Evolutionary conservation across 2,797 vertebrate genomes (phyloP).

Genomic region (Netta rufina): DNA sequence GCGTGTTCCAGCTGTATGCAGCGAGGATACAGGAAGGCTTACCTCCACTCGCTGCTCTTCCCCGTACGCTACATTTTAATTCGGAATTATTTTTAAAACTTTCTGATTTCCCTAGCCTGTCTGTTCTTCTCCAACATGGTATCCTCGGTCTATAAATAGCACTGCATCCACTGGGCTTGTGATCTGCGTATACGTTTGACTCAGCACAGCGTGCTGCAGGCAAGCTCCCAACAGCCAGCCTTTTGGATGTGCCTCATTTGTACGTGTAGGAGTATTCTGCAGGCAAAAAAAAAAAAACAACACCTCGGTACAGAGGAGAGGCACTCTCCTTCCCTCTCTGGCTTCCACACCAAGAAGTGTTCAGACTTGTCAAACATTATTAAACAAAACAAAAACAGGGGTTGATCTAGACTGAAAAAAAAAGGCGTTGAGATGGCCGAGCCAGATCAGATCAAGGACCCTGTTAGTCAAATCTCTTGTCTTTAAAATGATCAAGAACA

Average conservation of each 20-base stretch:
- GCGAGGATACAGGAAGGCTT: not conserved
- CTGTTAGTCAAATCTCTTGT: not conserved
- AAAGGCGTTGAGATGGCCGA: not conserved
- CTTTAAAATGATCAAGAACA: not conserved
- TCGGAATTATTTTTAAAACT: conserved; percentile 47
- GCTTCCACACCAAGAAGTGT: not conserved
- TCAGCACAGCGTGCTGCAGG: conserved; percentile 64
- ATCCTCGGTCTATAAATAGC: conserved; percentile 61
- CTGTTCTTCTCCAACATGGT: conserved; percentile 31
- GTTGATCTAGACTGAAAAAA: not conserved
- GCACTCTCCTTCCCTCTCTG: not conserved
- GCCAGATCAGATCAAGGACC: not conserved
- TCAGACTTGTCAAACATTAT: conserved; percentile 42
- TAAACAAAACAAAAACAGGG: not conserved
- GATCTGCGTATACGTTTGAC: conserved; percentile 66
- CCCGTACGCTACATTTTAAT: not conserved
- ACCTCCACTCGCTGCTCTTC: not conserved
- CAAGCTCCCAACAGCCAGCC: conserved; percentile 45
- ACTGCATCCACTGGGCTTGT: conserved; percentile 51
- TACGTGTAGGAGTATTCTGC: conserved; percentile 45
- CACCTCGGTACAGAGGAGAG: not conserved
- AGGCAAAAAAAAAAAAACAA: not conserved
- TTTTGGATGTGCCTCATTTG: not conserved
- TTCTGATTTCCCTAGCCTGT: conserved; percentile 14
- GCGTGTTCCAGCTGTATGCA: not conserved